A percentile compares a stretch with the other conserved stretches of the same genome.
Evolutionary conservation across 2,797 vertebrate species (phyloP).

Genomic region (Hemitrygon akajei): DNA sequence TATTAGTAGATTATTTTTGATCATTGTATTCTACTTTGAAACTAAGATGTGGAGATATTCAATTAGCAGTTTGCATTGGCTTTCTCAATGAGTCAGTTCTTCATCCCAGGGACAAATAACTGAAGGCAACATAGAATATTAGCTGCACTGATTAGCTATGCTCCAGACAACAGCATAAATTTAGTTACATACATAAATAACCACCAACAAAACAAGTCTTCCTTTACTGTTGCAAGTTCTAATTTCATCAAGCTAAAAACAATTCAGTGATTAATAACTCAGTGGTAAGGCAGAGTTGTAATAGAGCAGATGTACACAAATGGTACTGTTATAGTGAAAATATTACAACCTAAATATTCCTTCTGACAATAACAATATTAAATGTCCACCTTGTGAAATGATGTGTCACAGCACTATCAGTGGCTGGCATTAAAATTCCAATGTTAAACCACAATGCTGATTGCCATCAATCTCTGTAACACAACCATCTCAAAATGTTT

Average conservation of each 20-base stretch:
- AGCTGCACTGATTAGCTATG: not conserved
- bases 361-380: not conserved
- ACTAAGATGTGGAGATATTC: not conserved
- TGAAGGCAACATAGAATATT: not conserved
- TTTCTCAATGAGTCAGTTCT: not conserved
- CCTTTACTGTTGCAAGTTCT: not conserved
- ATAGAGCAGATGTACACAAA: not conserved
- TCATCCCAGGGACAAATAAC: not conserved
- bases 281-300: too few species aligned
- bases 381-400: not conserved
- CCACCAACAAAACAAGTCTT: not conserved
- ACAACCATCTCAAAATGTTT: not conserved
- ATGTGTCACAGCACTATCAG: too few species aligned
- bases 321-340: not conserved
- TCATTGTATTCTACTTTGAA: not conserved
- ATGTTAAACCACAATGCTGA: not conserved
- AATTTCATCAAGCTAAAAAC: not conserved
- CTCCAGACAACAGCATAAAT: not conserved
- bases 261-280: not conserved
- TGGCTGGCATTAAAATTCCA: not conserved
- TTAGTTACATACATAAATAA: not conserved
- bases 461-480: not conserved
- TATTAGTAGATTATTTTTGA: not conserved
- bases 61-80: not conserved
- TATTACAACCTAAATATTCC: not conserved